phyloP scores from a whole-genome alignment of 2,797 vertebrate species.

The Hypotaenidia okinawae region DNA sequence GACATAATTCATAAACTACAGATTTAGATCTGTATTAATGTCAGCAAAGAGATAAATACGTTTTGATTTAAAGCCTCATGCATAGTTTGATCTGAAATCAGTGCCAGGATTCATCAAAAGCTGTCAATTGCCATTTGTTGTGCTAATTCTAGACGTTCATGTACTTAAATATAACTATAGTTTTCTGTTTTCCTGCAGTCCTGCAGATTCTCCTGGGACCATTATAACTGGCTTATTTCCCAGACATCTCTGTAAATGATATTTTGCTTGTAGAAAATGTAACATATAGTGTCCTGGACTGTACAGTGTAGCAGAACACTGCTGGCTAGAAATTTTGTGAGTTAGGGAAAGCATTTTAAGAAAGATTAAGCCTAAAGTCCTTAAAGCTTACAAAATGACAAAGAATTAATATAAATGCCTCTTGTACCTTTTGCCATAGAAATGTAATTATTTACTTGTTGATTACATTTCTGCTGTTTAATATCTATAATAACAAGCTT shows the following conservation, averaged over 20 bases:
- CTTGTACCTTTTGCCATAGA: not conserved
- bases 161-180: not conserved
- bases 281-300: not conserved
- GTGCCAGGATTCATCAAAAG: conserved; percentile 47
- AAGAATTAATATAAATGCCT: not conserved
- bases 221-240: conserved; percentile 43
- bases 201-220: conserved; percentile 34
- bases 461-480: not conserved
- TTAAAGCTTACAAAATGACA: not conserved
- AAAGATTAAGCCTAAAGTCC: too few relatives aligned
- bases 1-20: not conserved
- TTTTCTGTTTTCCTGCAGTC: conserved; percentile 6
- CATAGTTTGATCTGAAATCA: conserved; percentile 15
- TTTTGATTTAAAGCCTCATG: conserved; percentile 24
- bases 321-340: not conserved
- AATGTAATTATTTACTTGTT: not conserved
- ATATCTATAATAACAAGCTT: not conserved
- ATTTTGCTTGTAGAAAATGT: not conserved
- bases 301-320: not conserved
- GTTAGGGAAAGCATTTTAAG: not conserved
- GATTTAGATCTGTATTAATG: conserved; percentile 27
- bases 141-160: conserved; percentile 40
- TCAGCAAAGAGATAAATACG: conserved; percentile 11
- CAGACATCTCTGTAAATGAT: conserved; percentile 21
- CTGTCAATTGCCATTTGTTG: conserved; percentile 54